Evolutionary conservation across 2,888 invertebrate genomes (phyloP).

Genomic region (Agrenia bidenticulata): DNA sequence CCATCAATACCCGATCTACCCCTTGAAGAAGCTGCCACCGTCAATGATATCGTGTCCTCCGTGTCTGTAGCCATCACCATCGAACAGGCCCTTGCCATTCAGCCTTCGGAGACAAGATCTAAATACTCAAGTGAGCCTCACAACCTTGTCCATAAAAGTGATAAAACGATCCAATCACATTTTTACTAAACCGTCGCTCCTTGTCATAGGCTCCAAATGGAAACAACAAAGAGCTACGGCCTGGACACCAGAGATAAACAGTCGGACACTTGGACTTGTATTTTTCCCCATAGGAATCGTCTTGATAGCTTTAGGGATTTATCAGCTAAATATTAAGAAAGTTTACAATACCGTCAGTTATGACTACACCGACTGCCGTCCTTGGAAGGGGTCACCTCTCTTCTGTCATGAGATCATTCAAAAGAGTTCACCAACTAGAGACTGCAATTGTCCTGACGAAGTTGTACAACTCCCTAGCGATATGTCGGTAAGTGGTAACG

Average conservation of each 20-base stretch:
- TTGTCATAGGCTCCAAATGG: slow-evolving; percentile 18
- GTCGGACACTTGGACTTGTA: neutral
- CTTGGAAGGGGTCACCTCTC: neutral
- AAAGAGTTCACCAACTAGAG: neutral
- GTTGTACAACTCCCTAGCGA: neutral
- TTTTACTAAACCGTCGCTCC: no score
- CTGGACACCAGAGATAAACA: neutral
- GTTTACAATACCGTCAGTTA: neutral
- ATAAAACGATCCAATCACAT: no score
- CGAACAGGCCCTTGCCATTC: no score
- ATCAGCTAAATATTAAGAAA: neutral
- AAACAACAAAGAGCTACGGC: slow-evolving; percentile 26
- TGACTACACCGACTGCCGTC: neutral
- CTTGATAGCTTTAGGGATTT: neutral
- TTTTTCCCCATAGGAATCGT: neutral
- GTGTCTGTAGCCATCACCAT: no score
- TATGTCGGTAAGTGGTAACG: no score
- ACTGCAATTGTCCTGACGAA: neutral
- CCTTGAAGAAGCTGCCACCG: no score
- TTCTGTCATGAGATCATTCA: neutral
- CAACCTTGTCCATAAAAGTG: no score
- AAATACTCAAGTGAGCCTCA: no score
- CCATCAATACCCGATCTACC: no score
- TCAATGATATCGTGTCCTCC: no score
- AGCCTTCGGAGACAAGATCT: no score